phyloP scores from a whole-genome alignment of 2,113 vertebrate genomes.

The Sorex araneus region DNA sequence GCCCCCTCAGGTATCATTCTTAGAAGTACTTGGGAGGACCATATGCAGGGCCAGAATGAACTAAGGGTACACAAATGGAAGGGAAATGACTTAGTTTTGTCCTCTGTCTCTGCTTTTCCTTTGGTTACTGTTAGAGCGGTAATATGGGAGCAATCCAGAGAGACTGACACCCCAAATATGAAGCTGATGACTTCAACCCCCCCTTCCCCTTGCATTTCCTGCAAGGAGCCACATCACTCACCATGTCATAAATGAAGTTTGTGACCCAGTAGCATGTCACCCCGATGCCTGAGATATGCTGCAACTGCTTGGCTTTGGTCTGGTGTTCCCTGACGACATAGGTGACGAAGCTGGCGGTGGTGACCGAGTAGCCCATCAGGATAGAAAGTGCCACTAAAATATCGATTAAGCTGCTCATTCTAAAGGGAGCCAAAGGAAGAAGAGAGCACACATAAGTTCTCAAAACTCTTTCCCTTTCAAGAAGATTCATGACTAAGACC shows the following conservation, averaged over 20 bases:
- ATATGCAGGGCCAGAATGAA: too few relatives aligned
- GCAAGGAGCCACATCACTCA: conserved; percentile 86
- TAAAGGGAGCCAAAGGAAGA: conserved; percentile 80
- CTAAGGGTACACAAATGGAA: too few relatives aligned
- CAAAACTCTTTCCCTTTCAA: conserved; percentile 37
- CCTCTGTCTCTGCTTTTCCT: not conserved
- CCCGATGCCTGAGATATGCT: conserved; percentile 96
- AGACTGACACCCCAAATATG: conserved; percentile 70
- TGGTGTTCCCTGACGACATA: conserved; percentile 96
- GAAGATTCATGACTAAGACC: conserved; percentile 74
- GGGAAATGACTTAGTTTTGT: too few relatives aligned
- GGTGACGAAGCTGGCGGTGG: conserved; percentile 95
- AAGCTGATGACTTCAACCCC: not conserved
- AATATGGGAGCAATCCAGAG: conserved; percentile 21
- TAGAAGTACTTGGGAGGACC: too few relatives aligned
- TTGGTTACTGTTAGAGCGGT: not conserved
- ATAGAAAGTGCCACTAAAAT: conserved; percentile 94
- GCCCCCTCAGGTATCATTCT: too few relatives aligned
- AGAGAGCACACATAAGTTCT: conserved; percentile 58
- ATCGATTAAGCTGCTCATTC: conserved; percentile 93
- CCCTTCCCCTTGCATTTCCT: conserved; percentile 10
- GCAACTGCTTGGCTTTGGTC: conserved; percentile 95
- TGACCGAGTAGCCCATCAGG: conserved; percentile 96
- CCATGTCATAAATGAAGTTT: conserved; percentile 98
- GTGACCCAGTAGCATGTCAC: conserved; percentile 95